Conservation (phyloP, 2,888 invertebrate genomes). For the Lycaena phlaeas region DNA sequence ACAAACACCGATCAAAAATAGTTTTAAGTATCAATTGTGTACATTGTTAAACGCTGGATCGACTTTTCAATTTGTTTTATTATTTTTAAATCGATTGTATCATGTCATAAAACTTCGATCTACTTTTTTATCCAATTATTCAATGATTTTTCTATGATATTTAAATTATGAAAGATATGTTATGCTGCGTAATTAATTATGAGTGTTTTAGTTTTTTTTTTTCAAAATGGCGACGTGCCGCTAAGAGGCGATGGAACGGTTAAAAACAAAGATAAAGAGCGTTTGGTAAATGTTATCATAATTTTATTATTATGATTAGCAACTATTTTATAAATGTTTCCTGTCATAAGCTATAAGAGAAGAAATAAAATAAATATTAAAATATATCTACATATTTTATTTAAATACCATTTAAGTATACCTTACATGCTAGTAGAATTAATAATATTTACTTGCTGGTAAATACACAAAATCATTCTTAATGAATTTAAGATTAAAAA, state of each 20-base stretch:
- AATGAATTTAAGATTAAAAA: too few species aligned
- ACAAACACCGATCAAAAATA: constrained; percentile 8
- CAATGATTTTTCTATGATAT: too few species aligned
- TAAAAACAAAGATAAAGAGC: constrained; percentile 32
- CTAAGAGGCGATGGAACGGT: constrained; percentile 33
- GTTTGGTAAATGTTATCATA: constrained; percentile 62
- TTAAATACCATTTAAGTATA: not conserved
- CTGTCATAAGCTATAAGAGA: constrained; percentile 59
- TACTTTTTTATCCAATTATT: too few species aligned
- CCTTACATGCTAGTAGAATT: too few species aligned
- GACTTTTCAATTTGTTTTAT: constrained; percentile 2
- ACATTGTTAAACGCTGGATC: constrained; percentile 6
- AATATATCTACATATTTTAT: constrained; percentile 16
- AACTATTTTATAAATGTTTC: constrained; percentile 67
- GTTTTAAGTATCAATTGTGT: constrained; percentile 7
- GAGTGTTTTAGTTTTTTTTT: too few species aligned
- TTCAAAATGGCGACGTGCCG: constrained; percentile 6
- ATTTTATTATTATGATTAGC: constrained; percentile 61
- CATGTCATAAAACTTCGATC: too few species aligned
- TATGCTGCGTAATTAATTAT: too few species aligned
- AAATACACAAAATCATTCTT: too few species aligned
- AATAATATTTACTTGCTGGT: too few species aligned
- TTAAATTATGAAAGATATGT: too few species aligned
- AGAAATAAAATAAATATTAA: constrained; percentile 59
- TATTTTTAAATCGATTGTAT: constrained; percentile 5